phyloP scores from a whole-genome alignment of 1,140 invertebrate genomes.

The Drosophila bifasciata region DNA sequence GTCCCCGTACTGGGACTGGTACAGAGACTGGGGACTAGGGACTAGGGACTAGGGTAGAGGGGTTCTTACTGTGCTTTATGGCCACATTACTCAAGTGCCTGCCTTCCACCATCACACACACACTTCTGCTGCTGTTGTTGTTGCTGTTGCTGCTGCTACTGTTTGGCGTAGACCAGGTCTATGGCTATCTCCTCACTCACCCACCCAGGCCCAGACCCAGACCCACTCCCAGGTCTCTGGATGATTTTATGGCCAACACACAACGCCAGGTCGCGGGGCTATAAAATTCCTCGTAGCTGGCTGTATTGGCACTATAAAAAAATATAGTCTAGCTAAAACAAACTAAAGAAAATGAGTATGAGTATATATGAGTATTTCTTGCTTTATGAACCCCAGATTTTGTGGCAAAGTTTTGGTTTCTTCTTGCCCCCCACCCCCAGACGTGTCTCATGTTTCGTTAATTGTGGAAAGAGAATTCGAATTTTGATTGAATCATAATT shows the following conservation, averaged over 20 bases:
- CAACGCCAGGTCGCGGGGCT: slow-evolving; percentile 60
- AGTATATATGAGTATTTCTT: slow-evolving; percentile 20
- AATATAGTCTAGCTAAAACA: slow-evolving; percentile 63
- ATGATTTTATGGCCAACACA: slow-evolving; percentile 71
- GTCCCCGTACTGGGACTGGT: slow-evolving; percentile 40
- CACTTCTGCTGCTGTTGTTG: slow-evolving; percentile 22
- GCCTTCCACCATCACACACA: slow-evolving; percentile 44
- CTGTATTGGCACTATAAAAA: slow-evolving; percentile 78
- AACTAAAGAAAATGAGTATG: slow-evolving; percentile 26
- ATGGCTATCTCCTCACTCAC: slow-evolving; percentile 25
- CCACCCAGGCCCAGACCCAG: background rate
- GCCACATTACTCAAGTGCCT: slow-evolving; percentile 80
- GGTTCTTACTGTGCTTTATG: slow-evolving; percentile 60
- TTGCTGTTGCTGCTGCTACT: no score
- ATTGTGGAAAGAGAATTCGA: slow-evolving; percentile 72
- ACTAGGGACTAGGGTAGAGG: no score
- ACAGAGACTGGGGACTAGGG: slow-evolving; percentile 38
- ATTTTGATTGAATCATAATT: slow-evolving; percentile 78
- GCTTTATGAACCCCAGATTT: slow-evolving; percentile 63
- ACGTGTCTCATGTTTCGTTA: slow-evolving; percentile 63
- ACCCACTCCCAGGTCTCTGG: slow-evolving; percentile 11
- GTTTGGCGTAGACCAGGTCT: slow-evolving; percentile 6
- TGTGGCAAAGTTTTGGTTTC: slow-evolving; percentile 52
- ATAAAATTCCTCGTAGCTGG: slow-evolving; percentile 67
- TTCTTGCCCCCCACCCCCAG: background rate